Evolutionary conservation across 2,888 invertebrate genomes (phyloP).

Genomic region (Tenthredo notha): DNA sequence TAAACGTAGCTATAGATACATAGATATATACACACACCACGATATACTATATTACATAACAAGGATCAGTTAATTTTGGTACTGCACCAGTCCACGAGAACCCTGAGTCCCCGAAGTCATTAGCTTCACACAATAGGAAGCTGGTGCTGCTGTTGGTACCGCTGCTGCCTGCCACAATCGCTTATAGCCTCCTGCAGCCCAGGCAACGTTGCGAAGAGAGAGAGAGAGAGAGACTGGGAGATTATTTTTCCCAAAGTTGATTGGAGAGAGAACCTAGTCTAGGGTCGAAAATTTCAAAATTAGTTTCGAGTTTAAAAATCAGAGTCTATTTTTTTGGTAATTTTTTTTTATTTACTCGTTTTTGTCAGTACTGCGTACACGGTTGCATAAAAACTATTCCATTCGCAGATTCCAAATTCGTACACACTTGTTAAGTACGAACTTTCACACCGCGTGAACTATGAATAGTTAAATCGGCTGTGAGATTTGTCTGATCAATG

Average conservation of each 20-base stretch:
- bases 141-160: conserved; percentile 59
- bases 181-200: conserved; percentile 50
- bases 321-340: not conserved
- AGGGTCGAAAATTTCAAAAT: not conserved
- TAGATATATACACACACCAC: not conserved
- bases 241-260: not conserved
- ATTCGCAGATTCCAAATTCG: not conserved
- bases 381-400: not conserved
- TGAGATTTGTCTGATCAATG: no score
- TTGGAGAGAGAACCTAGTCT: not conserved
- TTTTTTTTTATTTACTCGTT: not conserved
- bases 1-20: not conserved
- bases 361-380: not conserved
- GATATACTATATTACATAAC: conserved; percentile 17
- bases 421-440: not conserved
- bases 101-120: conserved; percentile 72
- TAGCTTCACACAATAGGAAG: conserved; percentile 74
- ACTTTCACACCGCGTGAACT: not conserved
- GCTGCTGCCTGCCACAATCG: conserved; percentile 61
- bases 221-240: not conserved
- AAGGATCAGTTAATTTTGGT: conserved; percentile 73
- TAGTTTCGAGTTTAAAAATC: not conserved
- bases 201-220: conserved; percentile 31
- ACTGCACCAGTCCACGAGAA: conserved; percentile 63
- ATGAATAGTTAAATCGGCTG: not conserved